A percentile compares a stretch with the other conserved stretches of the same genome.
These are phyloP conservation scores for Spatulosminthurus flaviceps DNA, from an alignment of 2,888 invertebrate species.

Conservation along the genomic window DNA sequence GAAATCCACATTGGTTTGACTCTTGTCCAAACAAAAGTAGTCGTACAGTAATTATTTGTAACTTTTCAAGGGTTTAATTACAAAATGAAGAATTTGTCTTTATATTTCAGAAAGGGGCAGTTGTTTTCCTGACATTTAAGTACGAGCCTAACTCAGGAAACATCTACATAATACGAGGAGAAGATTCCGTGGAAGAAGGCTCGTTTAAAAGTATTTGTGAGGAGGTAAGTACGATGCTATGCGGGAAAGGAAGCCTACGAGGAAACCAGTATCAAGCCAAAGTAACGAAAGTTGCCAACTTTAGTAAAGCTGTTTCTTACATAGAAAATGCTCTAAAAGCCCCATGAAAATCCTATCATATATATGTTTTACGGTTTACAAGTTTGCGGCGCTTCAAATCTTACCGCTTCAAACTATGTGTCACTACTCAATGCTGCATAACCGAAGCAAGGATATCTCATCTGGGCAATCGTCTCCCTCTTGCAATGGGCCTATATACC, in stretches of 20 bases:
- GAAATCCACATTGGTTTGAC: no score
- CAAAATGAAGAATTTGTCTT: not conserved
- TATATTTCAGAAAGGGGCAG: conserved; percentile 6
- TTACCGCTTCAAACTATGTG: no score
- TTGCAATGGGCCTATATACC: no score
- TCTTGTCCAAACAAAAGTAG: not conserved
- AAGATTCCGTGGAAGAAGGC: conserved; percentile 25
- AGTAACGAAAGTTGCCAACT: conserved; percentile 74
- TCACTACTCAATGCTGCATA: no score
- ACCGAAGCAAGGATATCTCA: no score
- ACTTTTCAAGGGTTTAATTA: no score
- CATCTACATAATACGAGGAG: conserved; percentile 31
- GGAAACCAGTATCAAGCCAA: conserved; percentile 81
- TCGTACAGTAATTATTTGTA: not conserved
- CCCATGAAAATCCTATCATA: not conserved
- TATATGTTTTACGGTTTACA: no score
- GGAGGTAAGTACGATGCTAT: conserved; percentile 75
- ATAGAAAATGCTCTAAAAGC: not conserved
- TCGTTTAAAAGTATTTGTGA: conserved; percentile 61
- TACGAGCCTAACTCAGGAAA: conserved; percentile 21
- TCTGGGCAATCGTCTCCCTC: no score
- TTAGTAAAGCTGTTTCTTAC: conserved; percentile 71
- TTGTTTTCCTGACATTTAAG: conserved; percentile 35
- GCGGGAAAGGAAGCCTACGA: conserved; percentile 81
- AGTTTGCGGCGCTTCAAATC: no score